Evolutionary conservation across 2,113 vertebrate genomes (phyloP).

Genomic region (Catharus minimus): DNA sequence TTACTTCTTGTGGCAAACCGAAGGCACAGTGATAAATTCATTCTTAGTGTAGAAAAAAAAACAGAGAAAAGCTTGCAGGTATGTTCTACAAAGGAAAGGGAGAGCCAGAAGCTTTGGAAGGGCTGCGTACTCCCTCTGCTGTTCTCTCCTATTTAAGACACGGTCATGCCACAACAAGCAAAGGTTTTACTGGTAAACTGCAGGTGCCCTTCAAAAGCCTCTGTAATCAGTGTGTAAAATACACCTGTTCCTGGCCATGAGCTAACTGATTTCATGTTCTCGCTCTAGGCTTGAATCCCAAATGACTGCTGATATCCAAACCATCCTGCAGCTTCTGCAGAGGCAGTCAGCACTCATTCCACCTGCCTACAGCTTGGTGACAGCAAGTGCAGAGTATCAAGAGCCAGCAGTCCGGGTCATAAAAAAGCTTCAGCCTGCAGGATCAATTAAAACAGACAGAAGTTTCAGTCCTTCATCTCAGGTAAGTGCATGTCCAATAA

Average conservation of each 20-base stretch:
- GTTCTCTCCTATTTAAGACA: slow-evolving; percentile 55
- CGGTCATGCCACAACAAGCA: not conserved
- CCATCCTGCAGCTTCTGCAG: slow-evolving; percentile 92
- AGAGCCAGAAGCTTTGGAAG: not conserved
- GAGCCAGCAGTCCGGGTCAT: slow-evolving; percentile 71
- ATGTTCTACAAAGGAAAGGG: not conserved
- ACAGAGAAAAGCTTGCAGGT: not conserved
- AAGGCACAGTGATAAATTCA: not conserved
- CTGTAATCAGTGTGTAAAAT: not conserved
- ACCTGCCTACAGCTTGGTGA: slow-evolving; percentile 93
- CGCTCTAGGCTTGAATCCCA: slow-evolving; percentile 90
- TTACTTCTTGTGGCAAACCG: not conserved
- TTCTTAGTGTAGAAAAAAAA: not conserved
- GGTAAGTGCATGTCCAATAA: slow-evolving; percentile 64
- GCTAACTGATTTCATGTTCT: not conserved
- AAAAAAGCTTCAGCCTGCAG: slow-evolving; percentile 74
- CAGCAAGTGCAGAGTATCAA: slow-evolving; percentile 84
- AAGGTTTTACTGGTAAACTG: not conserved
- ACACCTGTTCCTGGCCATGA: not conserved
- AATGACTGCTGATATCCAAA: slow-evolving; percentile 94
- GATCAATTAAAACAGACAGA: slow-evolving; percentile 80
- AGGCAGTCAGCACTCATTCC: slow-evolving; percentile 88
- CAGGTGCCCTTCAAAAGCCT: not conserved
- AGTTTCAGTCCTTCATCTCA: slow-evolving; percentile 85
- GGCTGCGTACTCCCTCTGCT: slow-evolving; percentile 62